These are phyloP conservation scores for Ctenochaetus hawaiiensis DNA, from an alignment of 2,797 vertebrate species.

Conservation along the genomic window DNA sequence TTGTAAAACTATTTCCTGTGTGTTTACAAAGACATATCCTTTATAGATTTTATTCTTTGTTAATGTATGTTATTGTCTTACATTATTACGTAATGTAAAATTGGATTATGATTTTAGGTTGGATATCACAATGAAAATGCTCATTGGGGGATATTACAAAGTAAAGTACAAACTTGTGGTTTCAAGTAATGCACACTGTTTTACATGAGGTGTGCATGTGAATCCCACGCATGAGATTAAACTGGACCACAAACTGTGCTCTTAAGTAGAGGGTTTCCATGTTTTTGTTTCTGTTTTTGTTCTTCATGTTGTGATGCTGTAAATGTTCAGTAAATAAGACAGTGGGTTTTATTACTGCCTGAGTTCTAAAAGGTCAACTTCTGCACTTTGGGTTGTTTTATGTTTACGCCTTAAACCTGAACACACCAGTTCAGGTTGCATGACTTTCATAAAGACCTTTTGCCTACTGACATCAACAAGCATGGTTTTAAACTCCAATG, in stretches of 20 bases:
- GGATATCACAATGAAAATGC: neutral
- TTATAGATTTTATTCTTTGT: too few species aligned
- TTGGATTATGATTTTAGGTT: slow-evolving; percentile 11
- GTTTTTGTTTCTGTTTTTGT: neutral
- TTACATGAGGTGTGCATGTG: neutral
- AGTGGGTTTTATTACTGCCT: slow-evolving; percentile 4
- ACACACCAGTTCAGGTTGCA: slow-evolving; percentile 10
- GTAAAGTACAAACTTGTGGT: slow-evolving; percentile 2
- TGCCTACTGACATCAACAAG: slow-evolving; percentile 29
- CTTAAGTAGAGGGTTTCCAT: neutral
- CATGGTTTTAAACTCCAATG: neutral
- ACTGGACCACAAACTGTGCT: neutral
- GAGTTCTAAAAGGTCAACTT: neutral
- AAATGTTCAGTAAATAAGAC: neutral
- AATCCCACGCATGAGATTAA: slow-evolving; percentile 4
- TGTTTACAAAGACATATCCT: neutral
- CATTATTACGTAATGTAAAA: neutral
- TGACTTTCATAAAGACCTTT: slow-evolving; percentile 34
- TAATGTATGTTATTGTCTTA: neutral
- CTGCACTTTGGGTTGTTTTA: neutral
- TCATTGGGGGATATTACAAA: neutral
- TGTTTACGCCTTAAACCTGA: slow-evolving; percentile 11
- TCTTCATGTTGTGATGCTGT: too few species aligned
- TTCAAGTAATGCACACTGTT: neutral
- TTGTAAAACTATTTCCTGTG: neutral